These are phyloP conservation scores for Myotis vivesi DNA, from an alignment of 2,797 vertebrate genomes.

Conservation along the genomic window DNA sequence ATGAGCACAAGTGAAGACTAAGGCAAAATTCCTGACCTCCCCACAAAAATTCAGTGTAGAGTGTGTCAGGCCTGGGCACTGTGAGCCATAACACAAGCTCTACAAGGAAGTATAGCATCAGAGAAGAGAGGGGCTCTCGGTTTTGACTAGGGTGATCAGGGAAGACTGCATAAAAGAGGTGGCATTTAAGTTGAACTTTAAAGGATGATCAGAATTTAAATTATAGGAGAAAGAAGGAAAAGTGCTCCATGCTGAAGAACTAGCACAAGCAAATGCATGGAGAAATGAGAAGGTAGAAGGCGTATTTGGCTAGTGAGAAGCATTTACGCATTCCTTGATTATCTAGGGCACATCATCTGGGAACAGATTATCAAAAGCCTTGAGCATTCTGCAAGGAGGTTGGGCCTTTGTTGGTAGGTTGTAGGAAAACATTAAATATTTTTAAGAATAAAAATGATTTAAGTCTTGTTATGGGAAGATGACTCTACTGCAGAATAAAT, in stretches of 20 bases:
- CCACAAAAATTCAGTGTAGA: neutral
- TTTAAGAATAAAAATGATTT: neutral
- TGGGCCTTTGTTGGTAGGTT: neutral
- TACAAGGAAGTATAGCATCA: neutral
- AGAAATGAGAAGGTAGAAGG: neutral
- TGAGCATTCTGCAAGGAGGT: neutral
- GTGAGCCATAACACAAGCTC: neutral
- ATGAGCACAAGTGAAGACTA: neutral
- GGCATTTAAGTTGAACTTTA: neutral
- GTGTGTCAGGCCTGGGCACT: no score
- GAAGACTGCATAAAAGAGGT: neutral
- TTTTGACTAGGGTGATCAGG: neutral
- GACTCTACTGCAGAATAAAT: neutral
- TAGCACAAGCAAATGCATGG: neutral
- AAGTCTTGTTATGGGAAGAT: neutral
- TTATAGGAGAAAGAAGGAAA: neutral
- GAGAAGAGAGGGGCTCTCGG: neutral
- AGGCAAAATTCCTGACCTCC: neutral
- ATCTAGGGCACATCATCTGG: neutral
- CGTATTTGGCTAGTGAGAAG: fast-evolving
- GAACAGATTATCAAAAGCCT: neutral
- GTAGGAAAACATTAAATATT: neutral
- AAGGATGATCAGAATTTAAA: neutral
- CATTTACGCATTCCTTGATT: no score
- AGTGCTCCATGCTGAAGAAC: neutral